Base-by-base conservation (phyloP, 2,888 invertebrate species). In the Drosophila emarginata region DNA sequence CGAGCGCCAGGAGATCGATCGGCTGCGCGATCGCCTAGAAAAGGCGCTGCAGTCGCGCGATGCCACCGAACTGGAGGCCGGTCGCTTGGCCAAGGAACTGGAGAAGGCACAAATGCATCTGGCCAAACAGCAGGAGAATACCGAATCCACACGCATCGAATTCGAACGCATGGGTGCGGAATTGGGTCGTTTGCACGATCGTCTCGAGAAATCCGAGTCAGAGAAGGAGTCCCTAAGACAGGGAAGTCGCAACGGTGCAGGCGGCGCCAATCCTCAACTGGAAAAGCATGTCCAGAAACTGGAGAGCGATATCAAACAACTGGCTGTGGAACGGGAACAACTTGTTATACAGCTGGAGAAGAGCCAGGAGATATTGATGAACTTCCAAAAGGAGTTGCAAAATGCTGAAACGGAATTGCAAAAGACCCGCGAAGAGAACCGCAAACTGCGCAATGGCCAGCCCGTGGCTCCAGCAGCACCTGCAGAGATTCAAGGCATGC, bases 291-390 rank as follows among this genome's bases (percentile, higher is more conserved):
- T 96, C 79, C 95, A 95, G 60, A 97, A 97, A 91, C 92, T 97
- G 80, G 97, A 97, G 90, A 94, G 94, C 0, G 97, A 97, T 76
- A 94, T 96, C 64, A 97, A 97, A 87, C 97, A 97, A 91, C 91
- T 97, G 84, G 96, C 96, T 15, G 94, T 96, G 76, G 97, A 97
- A 91, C 79, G 91, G 57, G 97, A 97, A 90, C 97, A 97, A 91
- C 92, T 98, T 73, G 97, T 97, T 1, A 94, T 96, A 76, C 97
- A 97, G 91, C 91, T 98, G 89, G 97, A 97, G 91, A 97, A 98
- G 92, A 97, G 97, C 50, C 97, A 97, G 91, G 97, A 97, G 81
- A 97, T 97, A 95, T 92, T 98, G 67, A 95, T 97, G 92, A 97
- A 97, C 92, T 97, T 97, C 96, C 97, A 97, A 91, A 95, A 97